These are phyloP conservation scores for Eremophila alpestris DNA, from an alignment of 2,797 vertebrate species.

Conservation along the genomic window DNA sequence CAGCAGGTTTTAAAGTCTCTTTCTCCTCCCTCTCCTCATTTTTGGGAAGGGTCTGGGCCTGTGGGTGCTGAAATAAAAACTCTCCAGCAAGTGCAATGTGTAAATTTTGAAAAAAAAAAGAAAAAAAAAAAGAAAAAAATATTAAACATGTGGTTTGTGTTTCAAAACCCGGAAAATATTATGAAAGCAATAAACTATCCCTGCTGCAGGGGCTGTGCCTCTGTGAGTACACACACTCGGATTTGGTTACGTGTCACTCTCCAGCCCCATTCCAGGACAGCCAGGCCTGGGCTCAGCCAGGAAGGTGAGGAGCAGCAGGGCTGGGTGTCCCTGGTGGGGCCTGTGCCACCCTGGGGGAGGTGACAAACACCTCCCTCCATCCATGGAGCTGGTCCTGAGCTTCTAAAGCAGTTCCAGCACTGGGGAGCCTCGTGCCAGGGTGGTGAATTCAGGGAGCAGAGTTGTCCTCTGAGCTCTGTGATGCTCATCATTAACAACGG, in stretches of 20 bases:
- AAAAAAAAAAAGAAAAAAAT: slow-evolving; percentile 6
- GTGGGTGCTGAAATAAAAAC: not conserved
- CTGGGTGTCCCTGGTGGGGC: fast-evolving
- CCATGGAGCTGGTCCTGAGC: fast-evolving
- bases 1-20: not conserved
- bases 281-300: not conserved
- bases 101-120: slow-evolving; percentile 43
- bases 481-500: fast-evolving
- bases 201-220: slow-evolving; percentile 39
- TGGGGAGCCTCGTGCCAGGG: fast-evolving
- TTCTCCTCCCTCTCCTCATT: not conserved
- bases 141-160: slow-evolving; percentile 71
- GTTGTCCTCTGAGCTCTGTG: not conserved
- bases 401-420: fast-evolving
- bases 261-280: not conserved
- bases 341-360: not conserved
- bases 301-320: not conserved
- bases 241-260: slow-evolving; percentile 51
- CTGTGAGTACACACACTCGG: slow-evolving; percentile 6
- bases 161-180: slow-evolving; percentile 59
- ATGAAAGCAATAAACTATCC: slow-evolving; percentile 67
- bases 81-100: slow-evolving; percentile 50
- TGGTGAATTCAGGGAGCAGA: not conserved
- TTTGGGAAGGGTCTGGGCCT: not conserved
- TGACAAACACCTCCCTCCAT: not conserved